Percentiles rank a stretch among this genome's conserved stretches.
Conservation (phyloP, 2,888 invertebrate genomes). For the Andrena chrysosceles region DNA sequence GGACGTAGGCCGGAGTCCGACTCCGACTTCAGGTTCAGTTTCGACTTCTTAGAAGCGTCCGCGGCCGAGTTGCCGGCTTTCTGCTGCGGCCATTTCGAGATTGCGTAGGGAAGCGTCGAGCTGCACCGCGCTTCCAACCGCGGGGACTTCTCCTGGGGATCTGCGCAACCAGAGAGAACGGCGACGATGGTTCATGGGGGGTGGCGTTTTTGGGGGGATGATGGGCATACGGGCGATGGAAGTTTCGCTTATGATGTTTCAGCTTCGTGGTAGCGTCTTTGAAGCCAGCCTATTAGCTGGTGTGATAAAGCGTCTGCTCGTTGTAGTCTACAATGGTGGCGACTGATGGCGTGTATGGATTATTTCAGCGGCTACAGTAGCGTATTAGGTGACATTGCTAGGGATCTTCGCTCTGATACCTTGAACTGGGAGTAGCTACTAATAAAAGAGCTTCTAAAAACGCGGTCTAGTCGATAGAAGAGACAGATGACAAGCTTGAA, state of each 20-base stretch:
- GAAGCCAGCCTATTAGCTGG: neutral
- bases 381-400: too few species aligned
- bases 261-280: neutral
- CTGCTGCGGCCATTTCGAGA: conserved; percentile 85
- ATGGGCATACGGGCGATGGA: neutral
- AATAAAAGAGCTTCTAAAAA: too few species aligned
- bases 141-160: conserved; percentile 35
- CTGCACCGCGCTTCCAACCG: conserved; percentile 69
- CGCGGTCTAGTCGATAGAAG: too few species aligned
- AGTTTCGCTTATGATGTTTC: neutral
- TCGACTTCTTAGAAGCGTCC: conserved; percentile 49
- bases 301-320: too few species aligned
- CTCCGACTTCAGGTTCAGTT: conserved; percentile 72
- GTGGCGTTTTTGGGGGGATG: neutral
- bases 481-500: too few species aligned
- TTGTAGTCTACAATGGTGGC: too few species aligned
- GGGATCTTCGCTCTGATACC: too few species aligned
- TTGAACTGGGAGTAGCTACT: too few species aligned
- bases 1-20: conserved; percentile 69
- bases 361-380: too few species aligned
- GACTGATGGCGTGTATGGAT: too few species aligned
- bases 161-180: conserved; percentile 48
- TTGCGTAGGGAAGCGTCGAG: conserved; percentile 86
- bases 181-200: conserved; percentile 12
- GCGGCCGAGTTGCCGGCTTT: conserved; percentile 18